These are phyloP conservation scores for Acheta domesticus DNA, from an alignment of 2,888 invertebrate species.

Conservation along the genomic window DNA sequence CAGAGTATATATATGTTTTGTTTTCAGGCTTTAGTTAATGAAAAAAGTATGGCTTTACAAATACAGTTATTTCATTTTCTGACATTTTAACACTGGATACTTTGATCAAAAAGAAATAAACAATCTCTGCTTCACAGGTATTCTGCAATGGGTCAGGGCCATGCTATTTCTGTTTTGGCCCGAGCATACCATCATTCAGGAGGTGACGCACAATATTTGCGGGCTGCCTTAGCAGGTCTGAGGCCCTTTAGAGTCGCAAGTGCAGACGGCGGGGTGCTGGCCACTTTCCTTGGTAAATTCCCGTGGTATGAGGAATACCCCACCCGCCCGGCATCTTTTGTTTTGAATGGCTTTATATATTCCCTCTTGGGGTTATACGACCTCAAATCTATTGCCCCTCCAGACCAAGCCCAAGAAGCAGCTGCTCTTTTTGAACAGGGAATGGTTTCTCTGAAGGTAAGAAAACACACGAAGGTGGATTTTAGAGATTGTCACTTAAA, in stretches of 20 bases:
- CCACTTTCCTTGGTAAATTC: conserved; percentile 78
- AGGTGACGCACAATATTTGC: conserved; percentile 70
- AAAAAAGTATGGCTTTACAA: not conserved
- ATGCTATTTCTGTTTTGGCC: conserved; percentile 89
- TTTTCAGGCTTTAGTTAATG: not conserved
- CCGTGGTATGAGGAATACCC: conserved; percentile 99
- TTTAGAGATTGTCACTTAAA: not conserved
- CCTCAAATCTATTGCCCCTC: conserved; percentile 75
- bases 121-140: conserved; percentile 55
- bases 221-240: conserved; percentile 76
- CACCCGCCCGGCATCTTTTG: conserved; percentile 89
- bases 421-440: conserved; percentile 77
- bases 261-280: conserved; percentile 76
- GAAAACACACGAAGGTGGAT: not conserved
- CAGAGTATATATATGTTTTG: too few relatives aligned
- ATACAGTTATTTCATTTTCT: not conserved
- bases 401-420: conserved; percentile 66
- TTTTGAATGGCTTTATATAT: conserved; percentile 98
- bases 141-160: conserved; percentile 98
- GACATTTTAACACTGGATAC: not conserved
- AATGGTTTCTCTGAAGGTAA: conserved; percentile 72
- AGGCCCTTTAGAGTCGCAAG: conserved; percentile 72
- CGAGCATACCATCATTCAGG: conserved; percentile 83
- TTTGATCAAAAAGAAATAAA: too few relatives aligned
- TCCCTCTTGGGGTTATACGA: conserved; percentile 94